phyloP scores from a whole-genome alignment of 2,113 vertebrate genomes.

The Ancistrus triradiatus region DNA sequence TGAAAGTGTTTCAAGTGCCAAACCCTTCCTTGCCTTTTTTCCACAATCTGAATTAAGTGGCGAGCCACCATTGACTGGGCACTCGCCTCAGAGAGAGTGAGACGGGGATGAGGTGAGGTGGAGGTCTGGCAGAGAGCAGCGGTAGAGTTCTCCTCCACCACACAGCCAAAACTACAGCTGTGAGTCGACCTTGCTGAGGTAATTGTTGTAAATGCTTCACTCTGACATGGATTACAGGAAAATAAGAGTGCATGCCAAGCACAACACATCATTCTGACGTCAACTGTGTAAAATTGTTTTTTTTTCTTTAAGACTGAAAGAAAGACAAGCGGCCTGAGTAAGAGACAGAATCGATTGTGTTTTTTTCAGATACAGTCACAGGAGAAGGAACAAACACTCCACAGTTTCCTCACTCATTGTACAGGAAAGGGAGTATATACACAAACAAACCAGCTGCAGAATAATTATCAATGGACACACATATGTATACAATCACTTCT shows the following conservation, averaged over 20 bases:
- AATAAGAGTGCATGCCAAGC: conserved; percentile 66
- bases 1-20: too few relatives aligned
- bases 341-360: conserved; percentile 55
- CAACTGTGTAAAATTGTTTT: conserved; percentile 20
- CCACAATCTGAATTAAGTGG: not conserved
- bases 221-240: conserved; percentile 67
- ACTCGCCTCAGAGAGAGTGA: conserved; percentile 14
- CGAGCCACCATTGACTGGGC: not conserved
- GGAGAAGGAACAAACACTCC: conserved; percentile 33
- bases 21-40: conserved; percentile 1
- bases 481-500: conserved; percentile 21
- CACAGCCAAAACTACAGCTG: conserved; percentile 60
- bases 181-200: conserved; percentile 62
- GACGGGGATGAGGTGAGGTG: not conserved
- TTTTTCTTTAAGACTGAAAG: conserved; percentile 31
- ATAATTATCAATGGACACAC: conserved; percentile 36
- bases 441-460: conserved; percentile 54
- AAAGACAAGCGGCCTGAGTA: conserved; percentile 28
- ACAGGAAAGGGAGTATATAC: conserved; percentile 59
- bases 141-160: not conserved
- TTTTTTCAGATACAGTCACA: conserved; percentile 42
- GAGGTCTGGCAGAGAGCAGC: conserved; percentile 12
- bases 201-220: conserved; percentile 65
- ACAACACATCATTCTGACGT: conserved; percentile 59
- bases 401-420: conserved; percentile 53